Evolutionary conservation across 2,113 vertebrate species (phyloP).

Genomic region (Daubentonia madagascariensis): DNA sequence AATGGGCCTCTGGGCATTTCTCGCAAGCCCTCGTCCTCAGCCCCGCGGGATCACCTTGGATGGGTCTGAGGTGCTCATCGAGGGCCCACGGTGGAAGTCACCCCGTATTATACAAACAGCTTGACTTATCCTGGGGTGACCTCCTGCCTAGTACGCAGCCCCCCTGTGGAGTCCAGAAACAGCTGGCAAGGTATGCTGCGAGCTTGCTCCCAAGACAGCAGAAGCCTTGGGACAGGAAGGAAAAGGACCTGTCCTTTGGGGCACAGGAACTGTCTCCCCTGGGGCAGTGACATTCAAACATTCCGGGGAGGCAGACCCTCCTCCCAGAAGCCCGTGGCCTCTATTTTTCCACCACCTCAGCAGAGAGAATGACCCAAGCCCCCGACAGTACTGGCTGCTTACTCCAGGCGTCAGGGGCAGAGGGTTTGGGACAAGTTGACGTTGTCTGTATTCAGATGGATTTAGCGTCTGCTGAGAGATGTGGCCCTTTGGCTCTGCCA

Average conservation of each 20-base stretch:
- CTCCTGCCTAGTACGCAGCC: background rate
- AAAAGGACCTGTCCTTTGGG: background rate
- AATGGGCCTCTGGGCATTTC: fast-evolving
- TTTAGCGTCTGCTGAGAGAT: background rate
- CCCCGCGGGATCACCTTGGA: fast-evolving
- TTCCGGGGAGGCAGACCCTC: fast-evolving
- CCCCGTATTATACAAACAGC: background rate
- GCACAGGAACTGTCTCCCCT: fast-evolving
- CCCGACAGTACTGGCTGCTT: fast-evolving
- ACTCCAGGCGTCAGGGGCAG: fast-evolving
- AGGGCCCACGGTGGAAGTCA: background rate
- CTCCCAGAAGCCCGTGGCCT: background rate
- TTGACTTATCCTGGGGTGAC: fast-evolving
- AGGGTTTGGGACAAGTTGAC: background rate
- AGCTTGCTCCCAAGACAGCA: fast-evolving
- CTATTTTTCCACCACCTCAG: fast-evolving
- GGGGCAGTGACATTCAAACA: fast-evolving
- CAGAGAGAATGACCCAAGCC: background rate
- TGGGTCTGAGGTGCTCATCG: fast-evolving
- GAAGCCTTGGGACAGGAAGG: fast-evolving
- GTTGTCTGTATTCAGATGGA: fast-evolving
- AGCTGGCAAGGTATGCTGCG: background rate
- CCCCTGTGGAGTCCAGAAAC: background rate
- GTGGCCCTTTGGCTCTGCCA: background rate
- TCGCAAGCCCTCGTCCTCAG: fast-evolving